Evolutionary conservation across 2,797 vertebrate genomes (phyloP), one percentile per base, ranked within the genome.

Genomic region (Malurus splendens): DNA sequence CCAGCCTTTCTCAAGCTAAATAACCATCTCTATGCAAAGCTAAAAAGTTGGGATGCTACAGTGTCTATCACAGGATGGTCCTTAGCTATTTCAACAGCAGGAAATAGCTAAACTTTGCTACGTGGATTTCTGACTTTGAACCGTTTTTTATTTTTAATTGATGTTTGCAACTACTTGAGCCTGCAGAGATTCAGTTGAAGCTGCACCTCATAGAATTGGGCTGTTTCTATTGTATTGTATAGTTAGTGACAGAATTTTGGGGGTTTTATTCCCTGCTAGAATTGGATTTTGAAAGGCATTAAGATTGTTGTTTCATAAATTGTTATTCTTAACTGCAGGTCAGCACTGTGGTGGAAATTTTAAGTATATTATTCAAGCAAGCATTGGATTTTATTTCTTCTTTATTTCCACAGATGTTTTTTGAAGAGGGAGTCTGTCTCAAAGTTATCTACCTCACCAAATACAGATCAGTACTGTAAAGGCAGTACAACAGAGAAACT

Each of bases 381-480:
- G 33, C 14, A 54, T 17, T 71, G 19, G 14, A 50, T 45, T 87
- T 74, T 71, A 56, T 90, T 89, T 50, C 45, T 93, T 74, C 86
- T 86, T 95, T 96, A 52, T 94, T 94, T 85, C 65, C 85, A 94
- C 97, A 99, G 99, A 87, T 96, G 96, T 82, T 97, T 98, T 91
- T 95, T 97, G 47, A 98, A 97, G 93, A 97, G 84, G 77, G 97
- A 98, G 93, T 90, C 94, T 94, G 96, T 97, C 60, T 95, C 95
- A 67, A 97, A 97, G 9, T 93, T 95, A 90, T 84, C 97, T 68
- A 94, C 96, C 90, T 97, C 96, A 93, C 32, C 94, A 93, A 85
- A 86, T 64, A 90, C 6, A 57, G 74, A 85, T 62, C 87, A 74
- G 20, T 78, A 81, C 56, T 80, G 74, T 90, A 93, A 82, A 91